Percentiles rank a stretch among this genome's conserved stretches.
Evolutionary conservation across 2,888 invertebrate species (phyloP).

Genomic region (Myathropa florea): DNA sequence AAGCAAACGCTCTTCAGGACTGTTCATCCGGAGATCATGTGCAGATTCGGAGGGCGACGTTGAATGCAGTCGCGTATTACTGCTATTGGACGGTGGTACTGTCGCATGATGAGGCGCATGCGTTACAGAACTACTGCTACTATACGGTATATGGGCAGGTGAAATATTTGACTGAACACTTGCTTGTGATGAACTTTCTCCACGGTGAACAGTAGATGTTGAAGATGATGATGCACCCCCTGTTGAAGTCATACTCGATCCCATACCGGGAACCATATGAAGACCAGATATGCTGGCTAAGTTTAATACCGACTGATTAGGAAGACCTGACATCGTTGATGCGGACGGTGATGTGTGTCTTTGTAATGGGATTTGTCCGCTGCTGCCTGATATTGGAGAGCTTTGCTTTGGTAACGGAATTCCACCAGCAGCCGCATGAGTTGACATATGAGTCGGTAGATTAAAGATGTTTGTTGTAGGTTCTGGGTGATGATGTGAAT

Average conservation of each 20-base stretch:
- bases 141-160: slow-evolving; percentile 61
- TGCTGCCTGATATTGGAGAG: slow-evolving; percentile 79
- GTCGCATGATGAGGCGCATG: slow-evolving; percentile 45
- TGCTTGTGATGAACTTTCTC: slow-evolving; percentile 47
- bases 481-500: slow-evolving; percentile 75
- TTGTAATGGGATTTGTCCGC: slow-evolving; percentile 57
- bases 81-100: slow-evolving; percentile 61
- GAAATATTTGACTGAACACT: slow-evolving; percentile 63
- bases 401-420: slow-evolving; percentile 78
- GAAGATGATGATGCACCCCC: slow-evolving; percentile 56
- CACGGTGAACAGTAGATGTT: slow-evolving; percentile 54
- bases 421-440: slow-evolving; percentile 75
- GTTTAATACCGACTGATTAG: slow-evolving; percentile 73
- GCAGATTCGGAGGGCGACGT: slow-evolving; percentile 80
- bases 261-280: slow-evolving; percentile 72
- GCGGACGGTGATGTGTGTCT: slow-evolving; percentile 69
- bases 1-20: slow-evolving; percentile 84
- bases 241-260: slow-evolving; percentile 65
- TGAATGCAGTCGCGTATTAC: slow-evolving; percentile 53
- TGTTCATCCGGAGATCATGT: slow-evolving; percentile 80
- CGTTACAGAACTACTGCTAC: slow-evolving; percentile 49
- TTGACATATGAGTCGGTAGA: slow-evolving; percentile 77
- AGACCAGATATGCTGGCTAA: slow-evolving; percentile 72
- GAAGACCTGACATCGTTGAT: slow-evolving; percentile 67
- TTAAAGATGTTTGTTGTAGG: slow-evolving; percentile 82